phyloP scores from a whole-genome alignment of 64 coral and sea anemone species.

The Anthopleura sola region DNA sequence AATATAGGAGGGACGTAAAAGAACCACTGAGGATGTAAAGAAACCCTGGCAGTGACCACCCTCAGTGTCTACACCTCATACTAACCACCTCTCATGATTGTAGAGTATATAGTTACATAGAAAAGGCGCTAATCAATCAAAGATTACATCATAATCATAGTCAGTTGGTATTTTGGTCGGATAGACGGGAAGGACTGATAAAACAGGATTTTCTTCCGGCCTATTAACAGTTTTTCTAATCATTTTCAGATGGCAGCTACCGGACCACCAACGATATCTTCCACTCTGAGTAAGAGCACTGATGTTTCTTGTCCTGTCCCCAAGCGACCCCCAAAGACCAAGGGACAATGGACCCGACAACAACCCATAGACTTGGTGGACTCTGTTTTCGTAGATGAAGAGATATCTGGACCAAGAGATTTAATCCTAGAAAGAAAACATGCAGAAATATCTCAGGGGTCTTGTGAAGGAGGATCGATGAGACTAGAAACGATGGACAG shows the following conservation, averaged over 20 bases:
- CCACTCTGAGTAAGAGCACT: not conserved
- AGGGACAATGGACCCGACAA: slow-evolving; percentile 4
- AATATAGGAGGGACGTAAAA: too few relatives aligned
- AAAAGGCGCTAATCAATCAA: too few relatives aligned
- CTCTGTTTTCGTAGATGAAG: not conserved
- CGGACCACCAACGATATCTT: slow-evolving; percentile 3
- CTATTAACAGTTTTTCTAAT: too few relatives aligned
- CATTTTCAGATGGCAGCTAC: not conserved
- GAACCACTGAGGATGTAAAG: too few relatives aligned
- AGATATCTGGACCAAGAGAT: not conserved
- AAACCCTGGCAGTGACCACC: too few relatives aligned
- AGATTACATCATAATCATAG: too few relatives aligned
- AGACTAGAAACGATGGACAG: not conserved
- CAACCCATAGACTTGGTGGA: not conserved
- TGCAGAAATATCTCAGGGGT: not conserved
- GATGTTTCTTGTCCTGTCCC: slow-evolving; percentile 6
- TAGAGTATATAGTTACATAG: too few relatives aligned
- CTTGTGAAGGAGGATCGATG: not conserved
- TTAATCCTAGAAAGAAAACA: not conserved
- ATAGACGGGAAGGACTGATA: too few relatives aligned
- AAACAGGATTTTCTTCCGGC: too few relatives aligned
- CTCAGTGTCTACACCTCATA: too few relatives aligned
- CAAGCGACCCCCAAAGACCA: slow-evolving; percentile 15
- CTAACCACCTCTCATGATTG: too few relatives aligned
- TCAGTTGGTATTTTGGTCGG: too few relatives aligned